A percentile compares a stretch with the other conserved stretches of the same genome.
Evolutionary conservation across 1,140 invertebrate species (phyloP).

Genomic region (Cydia fagiglandana): DNA sequence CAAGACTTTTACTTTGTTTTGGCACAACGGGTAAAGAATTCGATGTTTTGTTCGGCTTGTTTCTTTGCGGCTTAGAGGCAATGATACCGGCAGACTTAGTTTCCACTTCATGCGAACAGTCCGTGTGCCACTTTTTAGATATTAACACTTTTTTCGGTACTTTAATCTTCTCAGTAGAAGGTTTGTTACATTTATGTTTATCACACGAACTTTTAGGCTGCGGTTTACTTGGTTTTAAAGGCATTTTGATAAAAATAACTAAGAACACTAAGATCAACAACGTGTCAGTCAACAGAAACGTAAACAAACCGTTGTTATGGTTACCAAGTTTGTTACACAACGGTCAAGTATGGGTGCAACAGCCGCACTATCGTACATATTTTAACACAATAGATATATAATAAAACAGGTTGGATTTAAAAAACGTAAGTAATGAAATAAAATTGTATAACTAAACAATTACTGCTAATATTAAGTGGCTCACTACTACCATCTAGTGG

Average conservation of each 20-base stretch:
- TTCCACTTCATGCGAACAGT: constrained; percentile 40
- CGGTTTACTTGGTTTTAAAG: neutral
- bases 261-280: neutral
- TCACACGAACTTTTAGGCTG: neutral
- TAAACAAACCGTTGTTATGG: constrained; percentile 38
- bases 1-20: constrained; percentile 39
- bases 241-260: constrained; percentile 12
- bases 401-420: neutral
- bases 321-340: constrained; percentile 6
- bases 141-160: constrained; percentile 40
- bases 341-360: neutral
- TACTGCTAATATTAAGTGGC: neutral
- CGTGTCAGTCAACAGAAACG: neutral
- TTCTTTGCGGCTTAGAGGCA: constrained; percentile 30
- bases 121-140: constrained; percentile 13
- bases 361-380: neutral
- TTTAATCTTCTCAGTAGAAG: constrained; percentile 25
- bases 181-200: constrained; percentile 7
- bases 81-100: constrained; percentile 52
- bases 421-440: neutral
- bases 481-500: constrained; percentile 10
- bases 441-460: neutral
- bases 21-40: constrained; percentile 52
- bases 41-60: constrained; percentile 52
- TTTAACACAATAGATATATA: too few species aligned